These are phyloP conservation scores for Xenops minutus DNA, from an alignment of 2,797 vertebrate species.

Conservation along the genomic window DNA sequence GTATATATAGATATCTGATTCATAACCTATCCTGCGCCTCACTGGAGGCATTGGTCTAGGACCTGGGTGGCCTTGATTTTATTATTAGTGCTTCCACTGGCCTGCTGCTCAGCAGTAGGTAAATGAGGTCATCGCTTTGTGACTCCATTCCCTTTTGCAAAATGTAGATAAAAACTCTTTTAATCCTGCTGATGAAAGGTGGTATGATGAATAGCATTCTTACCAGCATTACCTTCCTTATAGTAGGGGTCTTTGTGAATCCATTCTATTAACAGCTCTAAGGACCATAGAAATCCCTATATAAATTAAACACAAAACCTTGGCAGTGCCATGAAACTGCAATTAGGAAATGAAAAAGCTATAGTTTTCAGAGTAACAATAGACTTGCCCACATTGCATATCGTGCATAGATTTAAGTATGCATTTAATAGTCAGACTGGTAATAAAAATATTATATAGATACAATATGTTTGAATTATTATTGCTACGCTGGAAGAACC, in stretches of 20 bases:
- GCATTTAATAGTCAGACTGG: conserved; percentile 67
- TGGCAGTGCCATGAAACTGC: conserved; percentile 58
- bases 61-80: conserved; percentile 59
- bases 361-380: conserved; percentile 63
- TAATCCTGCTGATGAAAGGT: conserved; percentile 64
- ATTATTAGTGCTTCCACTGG: conserved; percentile 53
- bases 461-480: conserved; percentile 64
- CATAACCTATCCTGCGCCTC: conserved; percentile 1
- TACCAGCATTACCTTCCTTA: conserved; percentile 34
- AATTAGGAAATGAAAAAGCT: conserved; percentile 68
- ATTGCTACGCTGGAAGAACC: not conserved
- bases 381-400: conserved; percentile 60
- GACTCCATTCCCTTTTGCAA: conserved; percentile 28
- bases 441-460: conserved; percentile 68
- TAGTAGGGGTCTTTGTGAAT: conserved; percentile 55
- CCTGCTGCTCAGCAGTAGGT: conserved; percentile 59
- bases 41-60: conserved; percentile 28
- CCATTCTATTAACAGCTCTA: conserved; percentile 56
- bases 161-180: conserved; percentile 66
- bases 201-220: conserved; percentile 51
- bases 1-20: conserved; percentile 35
- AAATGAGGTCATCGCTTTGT: conserved; percentile 62
- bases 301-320: conserved; percentile 65
- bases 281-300: conserved; percentile 55
- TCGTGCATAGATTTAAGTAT: conserved; percentile 60